phyloP scores from a whole-genome alignment of 1,140 invertebrate species.

The Drosophila triauraria region DNA sequence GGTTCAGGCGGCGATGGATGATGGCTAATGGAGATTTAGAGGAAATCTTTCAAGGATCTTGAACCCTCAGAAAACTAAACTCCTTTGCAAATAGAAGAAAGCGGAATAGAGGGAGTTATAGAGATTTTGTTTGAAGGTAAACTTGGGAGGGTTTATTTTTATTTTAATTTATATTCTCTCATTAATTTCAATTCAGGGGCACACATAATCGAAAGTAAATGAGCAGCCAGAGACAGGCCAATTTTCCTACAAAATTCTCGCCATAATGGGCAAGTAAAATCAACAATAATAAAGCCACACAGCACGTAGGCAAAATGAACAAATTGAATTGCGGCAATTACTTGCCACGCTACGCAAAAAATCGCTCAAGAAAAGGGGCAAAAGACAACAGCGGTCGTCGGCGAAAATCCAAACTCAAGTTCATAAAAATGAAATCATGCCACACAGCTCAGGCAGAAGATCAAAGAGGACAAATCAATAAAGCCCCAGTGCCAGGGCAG shows the following conservation, averaged over 20 bases:
- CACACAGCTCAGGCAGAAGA: constrained; percentile 80
- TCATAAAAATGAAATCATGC: constrained; percentile 84
- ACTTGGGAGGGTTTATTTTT: not conserved
- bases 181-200: constrained; percentile 39
- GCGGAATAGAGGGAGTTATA: not conserved
- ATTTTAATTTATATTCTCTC: constrained; percentile 17
- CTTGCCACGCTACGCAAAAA: constrained; percentile 81
- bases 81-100: not conserved
- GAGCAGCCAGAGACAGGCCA: constrained; percentile 15
- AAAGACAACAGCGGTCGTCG: not conserved
- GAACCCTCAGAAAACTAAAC: constrained; percentile 4
- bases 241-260: constrained; percentile 28
- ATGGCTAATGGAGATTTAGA: constrained; percentile 21
- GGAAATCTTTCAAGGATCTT: constrained; percentile 15
- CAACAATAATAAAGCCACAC: constrained; percentile 65
- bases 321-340: constrained; percentile 83
- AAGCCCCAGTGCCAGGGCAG: constrained; percentile 54
- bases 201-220: constrained; percentile 44
- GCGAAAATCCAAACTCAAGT: constrained; percentile 72
- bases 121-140: not conserved
- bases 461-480: constrained; percentile 84
- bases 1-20: not conserved
- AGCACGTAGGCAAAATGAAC: constrained; percentile 72
- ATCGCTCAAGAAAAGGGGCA: constrained; percentile 38
- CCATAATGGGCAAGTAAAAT: constrained; percentile 40